Evolutionary conservation across 1,140 invertebrate species (phyloP), one percentile per base, ranked within the genome.

Genomic region (Cotesia typhae): DNA sequence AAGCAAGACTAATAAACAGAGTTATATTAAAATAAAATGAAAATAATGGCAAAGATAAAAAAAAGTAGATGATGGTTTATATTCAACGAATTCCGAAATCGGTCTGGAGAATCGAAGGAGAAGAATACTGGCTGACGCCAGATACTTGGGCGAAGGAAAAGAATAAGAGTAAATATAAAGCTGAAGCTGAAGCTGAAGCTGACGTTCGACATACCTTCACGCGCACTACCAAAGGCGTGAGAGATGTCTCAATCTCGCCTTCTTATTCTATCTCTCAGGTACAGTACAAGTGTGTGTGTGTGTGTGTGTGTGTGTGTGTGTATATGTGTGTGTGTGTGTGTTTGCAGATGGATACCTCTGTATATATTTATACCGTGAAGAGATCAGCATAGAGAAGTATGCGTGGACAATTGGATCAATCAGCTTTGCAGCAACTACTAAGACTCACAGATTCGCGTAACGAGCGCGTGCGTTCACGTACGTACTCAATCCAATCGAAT

Each of bases 171-270:
- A 47, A 28, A 28, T 28, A 28, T 28, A 28, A 70, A 79, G 75
- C 28, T 28, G 2, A 28, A 28, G 28, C 28, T 28, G 28, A 28
- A 28, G 28, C 28, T 28, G 28, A 28, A 28, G 28, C 71, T 17
- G 63, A 47, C 60, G 65, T 77, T 78, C 74, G 75, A 73, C 80
- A 77, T 80, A 78, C 76, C 77, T 79, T 76, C 78, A 78, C 80
- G 80, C 79, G 77, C 78, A 78, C 71, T 59, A 73, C 71, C 70
- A 76, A 76, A 76, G 74, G 74, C 67, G 74, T 67, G 71, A 66
- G 57, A 76, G 78, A 82, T 78, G 74, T 82, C 80, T 82, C 79
- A 82, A 82, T 82, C 77, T 70, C 75, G 14, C 35, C 59, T 14
- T 36, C 68, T 61, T 28, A 28, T 28, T 71, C 55, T 28, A 67